These are phyloP conservation scores for Sesamia nonagrioides DNA, from an alignment of 1,140 invertebrate genomes.

Conservation along the genomic window DNA sequence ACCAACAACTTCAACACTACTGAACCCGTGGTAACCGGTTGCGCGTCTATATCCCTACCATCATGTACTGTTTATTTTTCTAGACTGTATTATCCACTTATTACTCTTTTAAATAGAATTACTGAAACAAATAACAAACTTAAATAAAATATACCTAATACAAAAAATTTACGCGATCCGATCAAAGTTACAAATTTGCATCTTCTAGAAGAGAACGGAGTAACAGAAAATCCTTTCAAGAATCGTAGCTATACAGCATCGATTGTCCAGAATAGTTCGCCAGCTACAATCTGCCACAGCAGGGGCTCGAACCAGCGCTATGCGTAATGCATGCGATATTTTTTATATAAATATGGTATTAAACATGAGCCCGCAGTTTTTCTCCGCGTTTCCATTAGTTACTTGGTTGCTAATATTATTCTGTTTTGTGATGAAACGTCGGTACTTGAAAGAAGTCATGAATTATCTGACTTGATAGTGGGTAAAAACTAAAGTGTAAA, in stretches of 20 bases:
- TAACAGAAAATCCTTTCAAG: too few relatives aligned
- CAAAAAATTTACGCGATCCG: too few relatives aligned
- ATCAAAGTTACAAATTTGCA: neutral
- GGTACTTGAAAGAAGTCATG: neutral
- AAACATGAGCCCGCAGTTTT: constrained; percentile 45
- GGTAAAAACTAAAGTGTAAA: too few relatives aligned
- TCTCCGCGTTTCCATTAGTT: constrained; percentile 59
- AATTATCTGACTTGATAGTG: neutral
- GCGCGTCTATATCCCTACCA: too few relatives aligned
- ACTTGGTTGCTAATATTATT: constrained; percentile 17
- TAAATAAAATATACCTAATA: too few relatives aligned
- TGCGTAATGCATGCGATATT: constrained; percentile 71
- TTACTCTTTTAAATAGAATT: too few relatives aligned
- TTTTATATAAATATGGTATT: constrained; percentile 59
- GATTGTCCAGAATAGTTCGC: constrained; percentile 44
- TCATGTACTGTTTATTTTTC: too few relatives aligned
- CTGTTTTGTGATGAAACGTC: neutral
- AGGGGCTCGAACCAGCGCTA: constrained; percentile 59
- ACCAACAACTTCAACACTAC: too few relatives aligned
- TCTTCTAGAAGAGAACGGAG: neutral
- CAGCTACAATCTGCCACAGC: constrained; percentile 57
- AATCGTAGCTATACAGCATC: constrained; percentile 29
- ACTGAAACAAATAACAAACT: too few relatives aligned
- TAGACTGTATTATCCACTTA: too few relatives aligned
- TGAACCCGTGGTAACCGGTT: too few relatives aligned